These are phyloP conservation scores for Drosophila bunnanda DNA, from an alignment of 2,888 invertebrate species.

Conservation along the genomic window DNA sequence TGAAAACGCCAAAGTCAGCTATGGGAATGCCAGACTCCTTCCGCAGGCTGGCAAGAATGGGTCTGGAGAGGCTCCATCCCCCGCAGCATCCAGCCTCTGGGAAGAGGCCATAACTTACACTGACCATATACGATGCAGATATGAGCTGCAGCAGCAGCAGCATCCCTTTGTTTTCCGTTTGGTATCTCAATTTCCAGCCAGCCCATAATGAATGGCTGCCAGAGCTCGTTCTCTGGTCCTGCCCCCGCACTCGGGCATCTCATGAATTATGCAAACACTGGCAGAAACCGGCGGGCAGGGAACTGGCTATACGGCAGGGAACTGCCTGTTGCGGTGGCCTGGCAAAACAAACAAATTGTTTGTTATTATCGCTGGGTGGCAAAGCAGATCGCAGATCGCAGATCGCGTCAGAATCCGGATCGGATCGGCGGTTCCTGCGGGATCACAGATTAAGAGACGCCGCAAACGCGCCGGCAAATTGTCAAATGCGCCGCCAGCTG, in stretches of 20 bases:
- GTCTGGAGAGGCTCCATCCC: slow-evolving; percentile 20
- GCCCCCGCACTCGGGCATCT: slow-evolving; percentile 66
- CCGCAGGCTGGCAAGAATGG: slow-evolving; percentile 11
- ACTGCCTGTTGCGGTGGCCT: slow-evolving; percentile 21
- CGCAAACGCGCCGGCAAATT: slow-evolving; percentile 68
- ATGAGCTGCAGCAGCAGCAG: slow-evolving; percentile 37
- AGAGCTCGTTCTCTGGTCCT: slow-evolving; percentile 44
- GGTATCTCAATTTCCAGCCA: slow-evolving; percentile 76
- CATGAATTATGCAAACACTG: slow-evolving; percentile 75
- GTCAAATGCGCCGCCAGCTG: slow-evolving; percentile 71
- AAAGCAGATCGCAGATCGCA: slow-evolving; percentile 28
- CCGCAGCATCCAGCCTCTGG: slow-evolving; percentile 6
- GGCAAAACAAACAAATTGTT: slow-evolving; percentile 77
- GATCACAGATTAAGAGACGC: slow-evolving; percentile 37
- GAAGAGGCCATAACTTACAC: slow-evolving; percentile 52
- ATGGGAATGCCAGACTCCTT: slow-evolving; percentile 67
- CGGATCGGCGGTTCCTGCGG: slow-evolving; percentile 22
- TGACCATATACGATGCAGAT: slow-evolving; percentile 56
- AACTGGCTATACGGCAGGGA: slow-evolving; percentile 17
- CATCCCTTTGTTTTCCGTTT: slow-evolving; percentile 56
- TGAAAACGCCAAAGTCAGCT: slow-evolving; percentile 54
- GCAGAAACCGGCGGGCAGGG: slow-evolving; percentile 41
- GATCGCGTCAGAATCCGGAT: slow-evolving; percentile 64
- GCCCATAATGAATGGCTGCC: slow-evolving; percentile 66
- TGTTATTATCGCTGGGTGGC: slow-evolving; percentile 78